phyloP scores from a whole-genome alignment of 2,113 vertebrate genomes.

The Struthio camelus region DNA sequence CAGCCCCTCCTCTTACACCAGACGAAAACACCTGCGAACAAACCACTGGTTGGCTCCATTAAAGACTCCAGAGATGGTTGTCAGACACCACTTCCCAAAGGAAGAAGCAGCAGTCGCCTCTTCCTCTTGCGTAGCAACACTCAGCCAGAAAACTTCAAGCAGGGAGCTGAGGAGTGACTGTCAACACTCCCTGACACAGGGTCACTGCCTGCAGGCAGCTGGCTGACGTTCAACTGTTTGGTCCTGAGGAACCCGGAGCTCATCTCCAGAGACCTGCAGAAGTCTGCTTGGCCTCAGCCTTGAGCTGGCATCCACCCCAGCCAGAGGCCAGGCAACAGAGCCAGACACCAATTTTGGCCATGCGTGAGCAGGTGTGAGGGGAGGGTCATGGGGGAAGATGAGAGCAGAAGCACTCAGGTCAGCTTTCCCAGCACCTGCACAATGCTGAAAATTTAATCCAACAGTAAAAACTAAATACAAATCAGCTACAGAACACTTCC shows the following conservation, averaged over 20 bases:
- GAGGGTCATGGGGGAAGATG: rapidly evolving
- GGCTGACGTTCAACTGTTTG: background rate
- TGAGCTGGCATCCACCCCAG: background rate
- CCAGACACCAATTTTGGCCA: background rate
- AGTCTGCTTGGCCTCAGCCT: background rate
- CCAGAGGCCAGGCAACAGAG: background rate
- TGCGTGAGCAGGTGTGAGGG: rapidly evolving
- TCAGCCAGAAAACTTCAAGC: background rate
- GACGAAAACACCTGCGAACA: background rate
- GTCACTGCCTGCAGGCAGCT: background rate
- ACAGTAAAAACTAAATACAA: background rate
- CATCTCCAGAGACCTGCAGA: background rate
- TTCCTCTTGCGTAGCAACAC: background rate
- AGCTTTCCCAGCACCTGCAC: background rate
- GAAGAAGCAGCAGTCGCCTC: background rate
- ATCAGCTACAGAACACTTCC: background rate
- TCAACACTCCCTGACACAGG: rapidly evolving
- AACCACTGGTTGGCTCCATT: background rate
- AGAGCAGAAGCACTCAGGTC: background rate
- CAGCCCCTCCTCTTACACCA: conserved; percentile 1
- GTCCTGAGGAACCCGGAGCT: background rate
- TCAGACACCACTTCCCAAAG: background rate
- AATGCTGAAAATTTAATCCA: background rate
- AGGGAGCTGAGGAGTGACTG: background rate
- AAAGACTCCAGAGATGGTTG: rapidly evolving